Conservation (phyloP, 2,113 vertebrate genomes). For the Numida meleagris region DNA sequence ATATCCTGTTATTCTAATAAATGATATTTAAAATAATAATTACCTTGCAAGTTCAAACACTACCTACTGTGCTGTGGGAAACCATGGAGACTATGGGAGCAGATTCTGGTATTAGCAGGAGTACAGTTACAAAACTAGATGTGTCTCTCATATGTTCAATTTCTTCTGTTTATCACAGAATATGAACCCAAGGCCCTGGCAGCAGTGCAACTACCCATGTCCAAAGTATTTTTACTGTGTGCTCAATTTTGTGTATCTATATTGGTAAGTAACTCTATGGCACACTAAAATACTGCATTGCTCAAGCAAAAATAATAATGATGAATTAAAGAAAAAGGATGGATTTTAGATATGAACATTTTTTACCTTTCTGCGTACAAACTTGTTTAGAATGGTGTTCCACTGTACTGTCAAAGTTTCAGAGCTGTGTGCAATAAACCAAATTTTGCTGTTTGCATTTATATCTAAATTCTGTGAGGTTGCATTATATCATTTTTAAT, state of each 20-base stretch:
- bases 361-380: background rate
- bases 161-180: background rate
- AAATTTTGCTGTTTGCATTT: background rate
- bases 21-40: background rate
- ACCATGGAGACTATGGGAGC: background rate
- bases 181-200: background rate
- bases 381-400: background rate
- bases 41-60: background rate
- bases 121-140: background rate
- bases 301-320: background rate
- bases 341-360: background rate
- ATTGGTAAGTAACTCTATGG: background rate
- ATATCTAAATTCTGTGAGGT: background rate
- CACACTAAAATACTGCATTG: background rate
- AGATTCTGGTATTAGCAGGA: background rate
- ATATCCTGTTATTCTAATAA: background rate
- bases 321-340: background rate
- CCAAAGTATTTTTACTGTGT: background rate
- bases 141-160: background rate
- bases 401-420: background rate
- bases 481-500: background rate
- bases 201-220: background rate
- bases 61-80: background rate
- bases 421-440: background rate
- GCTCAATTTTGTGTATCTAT: background rate